Percentiles rank a stretch among this genome's conserved stretches.
phyloP scores from a whole-genome alignment of 2,797 vertebrate species.

The Muscicapa striata region DNA sequence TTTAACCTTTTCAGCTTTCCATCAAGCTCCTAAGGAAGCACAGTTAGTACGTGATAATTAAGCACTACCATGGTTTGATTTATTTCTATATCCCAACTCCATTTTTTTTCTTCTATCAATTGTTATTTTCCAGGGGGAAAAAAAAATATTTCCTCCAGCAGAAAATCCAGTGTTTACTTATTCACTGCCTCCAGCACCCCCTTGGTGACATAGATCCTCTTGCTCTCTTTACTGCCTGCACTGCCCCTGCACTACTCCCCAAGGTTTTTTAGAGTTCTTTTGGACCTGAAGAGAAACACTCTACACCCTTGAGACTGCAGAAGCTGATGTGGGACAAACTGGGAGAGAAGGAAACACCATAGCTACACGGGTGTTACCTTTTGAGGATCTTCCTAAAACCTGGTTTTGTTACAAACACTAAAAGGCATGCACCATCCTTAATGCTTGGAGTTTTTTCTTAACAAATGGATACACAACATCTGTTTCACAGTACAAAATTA shows the following conservation, averaged over 20 bases:
- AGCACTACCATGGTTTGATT: not conserved
- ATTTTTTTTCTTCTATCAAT: not conserved
- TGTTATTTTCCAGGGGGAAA: not conserved
- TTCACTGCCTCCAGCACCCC: not conserved
- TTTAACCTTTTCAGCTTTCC: not conserved
- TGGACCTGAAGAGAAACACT: not conserved
- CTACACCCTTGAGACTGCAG: not conserved
- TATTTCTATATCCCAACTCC: not conserved
- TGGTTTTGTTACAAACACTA: not conserved
- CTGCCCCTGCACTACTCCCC: not conserved
- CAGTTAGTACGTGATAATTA: rapidly evolving
- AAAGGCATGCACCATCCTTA: not conserved
- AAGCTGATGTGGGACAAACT: not conserved
- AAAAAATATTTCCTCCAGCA: not conserved
- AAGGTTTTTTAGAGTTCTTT: not conserved
- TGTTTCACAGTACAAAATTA: not conserved
- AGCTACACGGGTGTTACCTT: rapidly evolving
- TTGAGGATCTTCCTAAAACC: not conserved
- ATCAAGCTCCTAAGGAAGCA: not conserved
- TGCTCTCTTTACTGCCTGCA: too few relatives aligned
- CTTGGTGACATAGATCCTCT: not conserved
- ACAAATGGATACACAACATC: not conserved
- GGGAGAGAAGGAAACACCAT: not conserved
- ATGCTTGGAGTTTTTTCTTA: not conserved
- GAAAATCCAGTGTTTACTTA: not conserved